A percentile compares a stretch with the other conserved stretches of the same genome.
Conservation (phyloP, 2,888 invertebrate genomes). For the Thera britannica region DNA sequence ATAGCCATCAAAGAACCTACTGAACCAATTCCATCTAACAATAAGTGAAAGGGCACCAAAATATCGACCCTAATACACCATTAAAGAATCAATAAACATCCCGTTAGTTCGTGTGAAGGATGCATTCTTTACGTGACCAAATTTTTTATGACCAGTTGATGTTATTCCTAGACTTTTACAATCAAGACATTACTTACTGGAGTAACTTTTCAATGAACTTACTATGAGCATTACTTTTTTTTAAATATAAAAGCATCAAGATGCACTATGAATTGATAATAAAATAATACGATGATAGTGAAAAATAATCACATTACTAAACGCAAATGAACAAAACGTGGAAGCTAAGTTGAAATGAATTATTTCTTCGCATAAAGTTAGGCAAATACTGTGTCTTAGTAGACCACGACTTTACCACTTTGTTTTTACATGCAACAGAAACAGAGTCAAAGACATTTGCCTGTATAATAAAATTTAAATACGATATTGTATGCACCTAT, state of each 20-base stretch:
- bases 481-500: conserved; percentile 53
- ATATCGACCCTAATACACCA: conserved; percentile 57
- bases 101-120: conserved; percentile 72
- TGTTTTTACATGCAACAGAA: conserved; percentile 2
- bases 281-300: no score
- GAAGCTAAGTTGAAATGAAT: no score
- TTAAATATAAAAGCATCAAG: no score
- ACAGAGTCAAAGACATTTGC: conserved; percentile 16
- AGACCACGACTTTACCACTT: neutral
- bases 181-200: conserved; percentile 20
- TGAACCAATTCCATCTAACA: conserved; percentile 48
- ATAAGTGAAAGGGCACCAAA: conserved; percentile 60
- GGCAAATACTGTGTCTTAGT: neutral
- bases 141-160: conserved; percentile 48
- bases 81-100: conserved; percentile 55
- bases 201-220: no score
- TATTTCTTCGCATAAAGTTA: no score
- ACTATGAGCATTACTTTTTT: no score
- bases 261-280: no score
- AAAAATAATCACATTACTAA: no score
- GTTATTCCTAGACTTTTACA: conserved; percentile 26
- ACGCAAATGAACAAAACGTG: no score
- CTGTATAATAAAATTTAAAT: conserved; percentile 30
- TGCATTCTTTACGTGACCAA: conserved; percentile 66
- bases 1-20: conserved; percentile 43